A percentile compares a stretch with the other conserved stretches of the same genome.
phyloP scores from a whole-genome alignment of 2,113 vertebrate species.

The Clinocottus analis region DNA sequence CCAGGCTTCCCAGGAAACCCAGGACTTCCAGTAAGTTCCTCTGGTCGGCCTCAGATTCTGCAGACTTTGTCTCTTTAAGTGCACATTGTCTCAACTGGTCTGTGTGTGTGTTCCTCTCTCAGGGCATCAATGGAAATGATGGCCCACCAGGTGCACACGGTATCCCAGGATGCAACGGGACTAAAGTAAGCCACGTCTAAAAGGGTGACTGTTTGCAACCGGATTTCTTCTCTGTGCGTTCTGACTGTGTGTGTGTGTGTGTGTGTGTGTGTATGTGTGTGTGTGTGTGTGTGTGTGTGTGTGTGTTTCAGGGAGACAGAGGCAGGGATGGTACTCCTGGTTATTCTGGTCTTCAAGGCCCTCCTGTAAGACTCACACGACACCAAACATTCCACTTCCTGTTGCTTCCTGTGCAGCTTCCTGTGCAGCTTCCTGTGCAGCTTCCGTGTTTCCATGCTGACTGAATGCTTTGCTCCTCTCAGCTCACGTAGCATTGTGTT shows the following conservation, averaged over 20 bases:
- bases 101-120: constrained; percentile 30
- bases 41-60: constrained; percentile 7
- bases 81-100: neutral
- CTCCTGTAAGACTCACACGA: constrained; percentile 84
- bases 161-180: constrained; percentile 98
- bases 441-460: too few relatives aligned
- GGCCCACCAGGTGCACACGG: constrained; percentile 91
- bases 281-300: constrained; percentile 26
- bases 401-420: too few relatives aligned
- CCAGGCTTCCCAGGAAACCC: constrained; percentile 95
- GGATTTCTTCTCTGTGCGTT: neutral
- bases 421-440: too few relatives aligned
- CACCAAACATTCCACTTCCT: too few relatives aligned
- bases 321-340: constrained; percentile 89
- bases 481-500: neutral
- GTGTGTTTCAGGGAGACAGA: constrained; percentile 88
- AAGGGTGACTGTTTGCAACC: neutral
- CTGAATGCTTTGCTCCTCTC: too few relatives aligned
- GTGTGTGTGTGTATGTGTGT: constrained; percentile 38
- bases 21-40: constrained; percentile 91
- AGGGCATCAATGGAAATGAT: constrained; percentile 97
- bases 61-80: neutral
- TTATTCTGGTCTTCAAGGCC: constrained; percentile 86
- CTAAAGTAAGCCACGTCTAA: constrained; percentile 86
- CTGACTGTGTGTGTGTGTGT: constrained; percentile 13